phyloP scores from a whole-genome alignment of 2,888 invertebrate genomes.

The Eupithecia tripunctaria region DNA sequence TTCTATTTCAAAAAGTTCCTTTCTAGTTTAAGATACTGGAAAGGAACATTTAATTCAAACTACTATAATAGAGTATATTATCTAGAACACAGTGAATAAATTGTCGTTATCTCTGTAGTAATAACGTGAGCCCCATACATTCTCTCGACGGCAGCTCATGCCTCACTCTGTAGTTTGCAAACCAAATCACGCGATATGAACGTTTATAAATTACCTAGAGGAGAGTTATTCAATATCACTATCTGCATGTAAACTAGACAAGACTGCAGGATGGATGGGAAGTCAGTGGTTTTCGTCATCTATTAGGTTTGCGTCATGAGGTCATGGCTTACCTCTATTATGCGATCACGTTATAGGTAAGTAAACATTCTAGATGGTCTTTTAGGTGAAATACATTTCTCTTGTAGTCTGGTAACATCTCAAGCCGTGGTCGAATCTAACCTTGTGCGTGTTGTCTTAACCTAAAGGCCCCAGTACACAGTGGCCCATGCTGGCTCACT shows the following conservation, averaged over 20 bases:
- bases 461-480: too few species aligned
- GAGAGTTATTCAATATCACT: slow-evolving; percentile 2
- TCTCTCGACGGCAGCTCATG: slow-evolving; percentile 61
- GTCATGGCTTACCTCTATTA: too few species aligned
- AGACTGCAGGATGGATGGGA: slow-evolving; percentile 4
- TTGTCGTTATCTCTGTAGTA: slow-evolving; percentile 59
- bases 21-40: background rate
- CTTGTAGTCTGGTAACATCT: background rate
- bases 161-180: slow-evolving; percentile 64
- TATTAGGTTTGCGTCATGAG: background rate
- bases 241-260: background rate
- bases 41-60: background rate
- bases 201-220: slow-evolving; percentile 54
- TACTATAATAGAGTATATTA: background rate
- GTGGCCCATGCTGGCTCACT: too few species aligned
- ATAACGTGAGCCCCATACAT: slow-evolving; percentile 61
- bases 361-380: background rate
- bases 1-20: background rate
- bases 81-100: slow-evolving; percentile 49
- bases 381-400: background rate
- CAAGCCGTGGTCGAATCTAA: background rate
- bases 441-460: background rate
- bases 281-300: background rate
- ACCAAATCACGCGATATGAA: slow-evolving; percentile 71
- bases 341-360: background rate